Base-by-base conservation (phyloP, 2,888 invertebrate genomes). In the Leptopilina syphax region DNA sequence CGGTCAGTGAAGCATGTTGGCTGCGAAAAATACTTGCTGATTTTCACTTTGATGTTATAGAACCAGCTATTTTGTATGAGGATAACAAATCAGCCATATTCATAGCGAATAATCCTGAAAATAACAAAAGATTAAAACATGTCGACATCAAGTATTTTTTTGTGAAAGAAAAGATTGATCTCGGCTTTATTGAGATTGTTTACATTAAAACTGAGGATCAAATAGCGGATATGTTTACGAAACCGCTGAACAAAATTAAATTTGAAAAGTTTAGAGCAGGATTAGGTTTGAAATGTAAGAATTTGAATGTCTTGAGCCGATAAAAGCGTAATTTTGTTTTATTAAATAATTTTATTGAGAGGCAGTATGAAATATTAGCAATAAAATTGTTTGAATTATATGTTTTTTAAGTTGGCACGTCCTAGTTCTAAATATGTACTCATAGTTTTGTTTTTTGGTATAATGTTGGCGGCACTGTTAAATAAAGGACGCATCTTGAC, bases 1-100 rank as follows among this genome's bases (percentile, higher is more conserved):
- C 84, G 68, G 54, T 76, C 9, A 77, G 70, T 41, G 83, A 83
- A 70, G 81, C 83, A 7, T 84, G 83, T 66, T 84, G 83, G 82
- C 68, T 81, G 47, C 79, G 65, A 78, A 83, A 82, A 27, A 18
- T 83, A 54, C 67, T 84, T 50, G 18, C n/a, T 44, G 80, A 84
- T 47, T 77, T 83, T 70, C 47, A 68, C 18, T 68, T 84, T n/a
- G 34, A 41, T 12, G 12, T 66, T 3, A 54, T 66, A 24, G 63
- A 77, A 54, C 24, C 27, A 44, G 78, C 66, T 9, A 12, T n/a
- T 47, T 65, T 84, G 9, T 82, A 76, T 70, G 83, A 82, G 76
- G 81, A 83, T 54, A 81, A 84, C 68, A 81, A 80, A 78, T 77
- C 78, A 66, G 77, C 82, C 3, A 82, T 81, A 41, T 60, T 73